Evolutionary conservation across 2,888 invertebrate genomes (phyloP), one percentile per base, ranked within the genome.

Genomic region (Cryptosula pallasiana): DNA sequence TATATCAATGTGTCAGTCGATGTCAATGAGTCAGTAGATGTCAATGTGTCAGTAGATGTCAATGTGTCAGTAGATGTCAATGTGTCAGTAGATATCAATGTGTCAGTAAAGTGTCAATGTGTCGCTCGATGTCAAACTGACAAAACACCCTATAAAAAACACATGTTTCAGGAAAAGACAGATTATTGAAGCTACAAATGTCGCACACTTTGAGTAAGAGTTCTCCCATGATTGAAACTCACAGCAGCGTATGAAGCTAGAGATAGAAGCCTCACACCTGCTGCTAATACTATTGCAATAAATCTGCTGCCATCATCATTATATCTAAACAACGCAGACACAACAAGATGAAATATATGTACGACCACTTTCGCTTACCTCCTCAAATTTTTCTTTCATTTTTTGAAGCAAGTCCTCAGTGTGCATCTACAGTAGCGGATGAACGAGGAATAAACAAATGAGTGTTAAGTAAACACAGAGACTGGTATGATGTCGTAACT

Each of bases 311-410:
- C n/a, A n/a, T n/a, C n/a, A n/a, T n/a, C n/a, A n/a, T n/a, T n/a
- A n/a, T n/a, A n/a, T n/a, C n/a, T n/a, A n/a, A n/a, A n/a, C 9
- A 20, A 45, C 20, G 45, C 45, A 20, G 45, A 45, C 20, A 20
- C 45, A 13, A 20, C 45, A 13, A 13, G 9, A 45, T 9, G 9
- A 13, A 13, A 45, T 45, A 45, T 13, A 45, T 13, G 9, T 13
- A 45, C 9, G 20, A 13, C 45, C 20, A 45, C 45, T 23, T n/a
- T 16, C 5, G 23, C 75, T 76, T 76, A 80, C 79, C 78, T 94
- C 93, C 84, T 94, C 93, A 88, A 95, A 93, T 87, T 95, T 95
- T 83, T 93, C 91, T 84, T 94, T 93, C 72, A 95, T 87, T 83
- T 94, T 93, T 23, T 92, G 91, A 74, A 95, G 86, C 78, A 95